Conservation (phyloP, 2,797 vertebrate species). For the Thamnophis elegans region DNA sequence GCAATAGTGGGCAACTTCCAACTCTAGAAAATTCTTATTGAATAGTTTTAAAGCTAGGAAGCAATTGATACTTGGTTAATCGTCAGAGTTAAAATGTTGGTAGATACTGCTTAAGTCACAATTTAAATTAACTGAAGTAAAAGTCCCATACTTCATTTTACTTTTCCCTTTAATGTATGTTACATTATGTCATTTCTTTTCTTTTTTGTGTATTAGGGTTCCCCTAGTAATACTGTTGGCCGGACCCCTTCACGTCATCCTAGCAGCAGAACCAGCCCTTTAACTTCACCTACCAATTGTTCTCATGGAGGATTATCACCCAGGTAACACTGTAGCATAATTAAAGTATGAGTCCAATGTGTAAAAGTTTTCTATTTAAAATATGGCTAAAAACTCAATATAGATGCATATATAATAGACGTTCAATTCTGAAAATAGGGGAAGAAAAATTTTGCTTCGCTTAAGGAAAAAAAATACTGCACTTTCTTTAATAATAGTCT, state of each 20-base stretch:
- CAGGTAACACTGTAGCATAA: slow-evolving; percentile 79
- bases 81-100: not conserved
- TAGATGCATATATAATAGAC: not conserved
- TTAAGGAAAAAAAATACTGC: slow-evolving; percentile 19
- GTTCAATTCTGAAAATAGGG: not conserved
- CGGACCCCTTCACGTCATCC: slow-evolving; percentile 87
- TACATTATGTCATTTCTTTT: slow-evolving; percentile 14
- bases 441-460: not conserved
- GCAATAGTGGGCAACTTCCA: not conserved
- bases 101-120: not conserved
- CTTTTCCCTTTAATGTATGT: slow-evolving; percentile 18
- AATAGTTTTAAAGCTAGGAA: not conserved
- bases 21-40: not conserved
- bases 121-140: slow-evolving; percentile 12
- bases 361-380: slow-evolving; percentile 38
- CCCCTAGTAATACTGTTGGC: slow-evolving; percentile 93
- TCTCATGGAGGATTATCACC: slow-evolving; percentile 95
- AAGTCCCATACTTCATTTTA: slow-evolving; percentile 26
- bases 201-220: slow-evolving; percentile 77
- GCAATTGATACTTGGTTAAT: not conserved
- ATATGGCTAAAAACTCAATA: slow-evolving; percentile 37
- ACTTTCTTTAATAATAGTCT: slow-evolving; percentile 3
- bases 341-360: slow-evolving; percentile 52
- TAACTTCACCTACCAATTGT: slow-evolving; percentile 96
- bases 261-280: slow-evolving; percentile 91